Evolutionary conservation across 2,113 vertebrate species (phyloP).

Genomic region (Halichoerus grypus): DNA sequence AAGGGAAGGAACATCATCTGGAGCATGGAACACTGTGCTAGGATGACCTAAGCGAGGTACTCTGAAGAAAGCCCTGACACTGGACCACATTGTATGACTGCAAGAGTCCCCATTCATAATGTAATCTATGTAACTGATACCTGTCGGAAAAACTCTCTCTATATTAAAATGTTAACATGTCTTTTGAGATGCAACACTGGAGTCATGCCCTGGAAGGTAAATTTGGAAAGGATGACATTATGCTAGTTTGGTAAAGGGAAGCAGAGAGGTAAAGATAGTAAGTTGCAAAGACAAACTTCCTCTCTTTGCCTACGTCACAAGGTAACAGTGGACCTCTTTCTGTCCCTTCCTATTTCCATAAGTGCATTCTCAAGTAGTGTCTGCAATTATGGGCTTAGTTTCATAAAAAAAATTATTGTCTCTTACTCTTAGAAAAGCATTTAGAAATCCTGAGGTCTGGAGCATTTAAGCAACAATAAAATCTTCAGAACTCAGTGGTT

Average conservation of each 20-base stretch:
- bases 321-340: background rate
- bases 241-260: background rate
- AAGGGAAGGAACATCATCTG: background rate
- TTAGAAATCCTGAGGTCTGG: background rate
- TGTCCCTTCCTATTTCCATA: background rate
- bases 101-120: background rate
- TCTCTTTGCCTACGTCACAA: background rate
- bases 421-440: background rate
- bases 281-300: background rate
- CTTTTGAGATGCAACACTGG: background rate
- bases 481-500: background rate
- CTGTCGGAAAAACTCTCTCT: background rate
- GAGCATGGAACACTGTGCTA: background rate
- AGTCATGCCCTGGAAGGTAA: background rate
- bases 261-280: background rate
- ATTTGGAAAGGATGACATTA: background rate
- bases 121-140: background rate
- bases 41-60: background rate
- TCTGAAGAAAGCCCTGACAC: background rate
- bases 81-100: fast-evolving
- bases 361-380: background rate
- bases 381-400: background rate
- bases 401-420: background rate
- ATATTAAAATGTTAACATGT: background rate
- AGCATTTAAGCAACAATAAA: background rate